These are phyloP conservation scores for Cyaniris semiargus DNA, from an alignment of 2,888 invertebrate genomes.

Conservation along the genomic window DNA sequence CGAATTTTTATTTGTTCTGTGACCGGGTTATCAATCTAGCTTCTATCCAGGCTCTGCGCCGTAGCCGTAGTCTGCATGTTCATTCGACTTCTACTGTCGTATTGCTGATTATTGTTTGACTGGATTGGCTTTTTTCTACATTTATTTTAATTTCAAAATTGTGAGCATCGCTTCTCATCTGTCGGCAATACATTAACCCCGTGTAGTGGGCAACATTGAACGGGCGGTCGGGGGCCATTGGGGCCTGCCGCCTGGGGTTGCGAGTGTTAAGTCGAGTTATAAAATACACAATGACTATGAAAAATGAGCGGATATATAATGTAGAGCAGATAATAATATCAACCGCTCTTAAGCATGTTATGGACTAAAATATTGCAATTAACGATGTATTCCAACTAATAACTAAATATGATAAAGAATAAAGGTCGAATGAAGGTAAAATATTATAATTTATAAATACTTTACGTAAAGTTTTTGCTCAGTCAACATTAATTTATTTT, in stretches of 20 bases:
- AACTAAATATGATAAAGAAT: too few relatives aligned
- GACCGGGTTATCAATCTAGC: not conserved
- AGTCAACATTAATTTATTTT: too few relatives aligned
- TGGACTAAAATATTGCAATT: not conserved
- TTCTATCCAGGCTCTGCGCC: not conserved
- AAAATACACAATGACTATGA: not conserved
- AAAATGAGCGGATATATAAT: not conserved
- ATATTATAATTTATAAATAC: too few relatives aligned
- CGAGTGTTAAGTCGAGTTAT: not conserved
- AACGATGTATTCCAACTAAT: too few relatives aligned
- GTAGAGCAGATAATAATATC: not conserved
- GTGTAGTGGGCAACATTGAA: conserved; percentile 36
- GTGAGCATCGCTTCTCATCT: conserved; percentile 61
- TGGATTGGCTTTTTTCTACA: conserved; percentile 61
- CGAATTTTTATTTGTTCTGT: not conserved
- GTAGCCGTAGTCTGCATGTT: conserved; percentile 46
- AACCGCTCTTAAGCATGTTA: not conserved
- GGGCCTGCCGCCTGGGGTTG: not conserved
- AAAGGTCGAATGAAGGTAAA: too few relatives aligned
- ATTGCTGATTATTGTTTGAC: conserved; percentile 66
- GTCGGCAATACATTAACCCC: conserved; percentile 72
- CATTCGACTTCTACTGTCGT: conserved; percentile 54
- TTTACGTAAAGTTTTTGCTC: too few relatives aligned
- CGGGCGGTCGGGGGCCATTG: not conserved
- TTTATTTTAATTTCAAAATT: conserved; percentile 58